Evolutionary conservation across 2,888 invertebrate genomes (phyloP).

Genomic region (Nudaria mundana): DNA sequence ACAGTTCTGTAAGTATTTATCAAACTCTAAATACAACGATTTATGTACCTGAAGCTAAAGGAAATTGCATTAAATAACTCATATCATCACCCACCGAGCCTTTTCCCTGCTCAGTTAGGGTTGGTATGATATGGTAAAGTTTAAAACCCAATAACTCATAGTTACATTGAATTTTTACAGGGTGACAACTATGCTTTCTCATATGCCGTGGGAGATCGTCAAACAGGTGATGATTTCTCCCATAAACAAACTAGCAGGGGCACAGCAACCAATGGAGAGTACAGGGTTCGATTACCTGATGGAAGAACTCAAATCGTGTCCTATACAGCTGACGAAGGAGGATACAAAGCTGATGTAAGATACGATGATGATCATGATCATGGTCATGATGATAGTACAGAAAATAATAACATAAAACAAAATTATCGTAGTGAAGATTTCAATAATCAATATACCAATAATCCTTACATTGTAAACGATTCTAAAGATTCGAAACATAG

Average conservation of each 20-base stretch:
- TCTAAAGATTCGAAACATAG: neutral
- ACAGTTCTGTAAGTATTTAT: constrained; percentile 53
- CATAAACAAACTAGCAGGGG: constrained; percentile 83
- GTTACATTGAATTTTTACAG: constrained; percentile 38
- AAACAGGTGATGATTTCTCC: constrained; percentile 85
- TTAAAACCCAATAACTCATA: no score
- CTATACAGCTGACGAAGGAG: constrained; percentile 84
- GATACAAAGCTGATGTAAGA: constrained; percentile 84
- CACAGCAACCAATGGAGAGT: constrained; percentile 84
- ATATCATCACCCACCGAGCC: neutral
- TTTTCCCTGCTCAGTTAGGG: no score
- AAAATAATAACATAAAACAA: constrained; percentile 20
- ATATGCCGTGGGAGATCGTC: constrained; percentile 82
- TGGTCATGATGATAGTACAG: constrained; percentile 34
- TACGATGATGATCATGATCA: constrained; percentile 65
- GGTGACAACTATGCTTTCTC: constrained; percentile 84
- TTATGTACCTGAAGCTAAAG: no score
- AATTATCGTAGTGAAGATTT: constrained; percentile 16
- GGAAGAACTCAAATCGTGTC: constrained; percentile 84
- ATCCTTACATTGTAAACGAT: constrained; percentile 4
- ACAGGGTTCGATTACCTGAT: constrained; percentile 85
- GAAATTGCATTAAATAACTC: neutral
- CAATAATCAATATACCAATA: neutral
- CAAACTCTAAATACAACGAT: no score
- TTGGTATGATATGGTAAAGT: no score